Percentiles rank a stretch among this genome's conserved stretches.
phyloP scores from a whole-genome alignment of 2,113 vertebrate genomes.

The Rattus norvegicus region GRCr8 NC_086020.1:225522501-225523000 shows the following conservation, averaged over 20 bases:
- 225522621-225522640: neutral
- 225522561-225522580: neutral
- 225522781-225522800: neutral
- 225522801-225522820: neutral
- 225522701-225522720: neutral
- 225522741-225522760: neutral
- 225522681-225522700: neutral
- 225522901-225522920: neutral
- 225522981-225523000: neutral
- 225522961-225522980: conserved; percentile 5
- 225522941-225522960: neutral
- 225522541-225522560: neutral
- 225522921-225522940: neutral
- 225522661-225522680: neutral
- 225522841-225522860: neutral
- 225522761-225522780: neutral
- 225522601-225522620: neutral
- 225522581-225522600: neutral
- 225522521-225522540: neutral
- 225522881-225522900: neutral
- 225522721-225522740: neutral
- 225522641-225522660: neutral
- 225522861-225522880: neutral
- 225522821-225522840: neutral
- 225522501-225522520: neutral